Evolutionary conservation across 1,140 invertebrate genomes (phyloP), one percentile per base, ranked within the genome.

Genomic region (Drosophila pseudoobscura): DNA sequence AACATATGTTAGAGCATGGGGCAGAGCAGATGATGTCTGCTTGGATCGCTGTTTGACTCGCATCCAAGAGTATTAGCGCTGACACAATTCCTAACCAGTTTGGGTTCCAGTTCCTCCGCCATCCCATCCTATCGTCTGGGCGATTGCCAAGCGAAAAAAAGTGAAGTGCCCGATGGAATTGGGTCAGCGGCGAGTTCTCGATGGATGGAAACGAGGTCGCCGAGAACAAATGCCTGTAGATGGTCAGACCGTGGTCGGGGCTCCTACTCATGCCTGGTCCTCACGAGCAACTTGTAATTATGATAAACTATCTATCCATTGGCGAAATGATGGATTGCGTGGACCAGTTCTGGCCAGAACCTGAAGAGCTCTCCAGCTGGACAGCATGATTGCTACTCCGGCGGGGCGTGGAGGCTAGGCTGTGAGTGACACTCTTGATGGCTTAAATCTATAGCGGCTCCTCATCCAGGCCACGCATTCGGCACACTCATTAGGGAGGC

Each of bases 71-170:
- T 39, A 41, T 63, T 39, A 47, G 49, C 54, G 31, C 54, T 70
- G 71, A 83, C 68, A 78, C 69, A 61, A 22, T 56, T 58, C n/a
- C 20, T 46, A 85, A 85, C 82, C 82, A 85, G 82, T 85, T 85
- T 39, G 35, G 11, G 4, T 13, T 31, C 22, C 29, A 65, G 46
- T 50, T 52, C 41, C 54, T n/a, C 54, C 50, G 15, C 29, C 51
- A 24, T 5, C 5, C 5, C 24, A 26, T 20, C 29, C 51, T 35
- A 15, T n/a, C 2, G 17, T 31, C 51, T 11, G 11, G 22, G 35
- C 35, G 35, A 39, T 44, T 41, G 43, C 58, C 58, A 51, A 46
- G 71, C 78, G 71, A 31, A 62, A 83, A 85, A 85, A 87, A 85
- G 78, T 87, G 78, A 78, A 76, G 72, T 65, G 55, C 58, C 76